Conservation (phyloP, 2,113 vertebrate species). For the Regulus satrapa region DNA sequence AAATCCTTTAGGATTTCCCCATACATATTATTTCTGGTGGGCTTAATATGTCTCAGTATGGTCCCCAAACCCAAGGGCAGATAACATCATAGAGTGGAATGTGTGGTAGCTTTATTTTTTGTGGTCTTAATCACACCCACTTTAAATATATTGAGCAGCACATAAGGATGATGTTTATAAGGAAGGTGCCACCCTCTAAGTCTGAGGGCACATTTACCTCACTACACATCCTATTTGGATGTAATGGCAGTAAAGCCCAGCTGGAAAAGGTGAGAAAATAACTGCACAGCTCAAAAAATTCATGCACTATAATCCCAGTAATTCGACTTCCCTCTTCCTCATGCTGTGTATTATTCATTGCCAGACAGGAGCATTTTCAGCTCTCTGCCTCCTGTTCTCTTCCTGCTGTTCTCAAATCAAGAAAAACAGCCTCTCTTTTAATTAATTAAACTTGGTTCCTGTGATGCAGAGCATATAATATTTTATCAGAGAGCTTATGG, state of each 20-base stretch:
- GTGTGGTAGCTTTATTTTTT: background rate
- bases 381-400: background rate
- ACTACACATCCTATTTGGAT: background rate
- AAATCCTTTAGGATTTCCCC: background rate
- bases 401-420: background rate
- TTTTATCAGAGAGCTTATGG: background rate
- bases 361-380: background rate
- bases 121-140: background rate
- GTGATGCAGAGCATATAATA: background rate
- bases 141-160: background rate
- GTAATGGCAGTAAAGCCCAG: background rate
- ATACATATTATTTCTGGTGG: background rate
- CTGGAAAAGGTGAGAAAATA: background rate
- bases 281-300: background rate
- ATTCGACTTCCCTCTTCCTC: background rate
- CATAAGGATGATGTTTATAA: background rate
- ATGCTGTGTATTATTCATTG: background rate
- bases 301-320: background rate
- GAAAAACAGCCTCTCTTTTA: background rate
- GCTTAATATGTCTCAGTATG: background rate
- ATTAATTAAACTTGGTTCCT: background rate
- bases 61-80: background rate
- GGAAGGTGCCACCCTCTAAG: background rate
- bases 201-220: background rate
- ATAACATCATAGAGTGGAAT: background rate